phyloP scores from a whole-genome alignment of 53 echinoderm and acorn worm genomes.

The Paracentrotus lividus region DNA sequence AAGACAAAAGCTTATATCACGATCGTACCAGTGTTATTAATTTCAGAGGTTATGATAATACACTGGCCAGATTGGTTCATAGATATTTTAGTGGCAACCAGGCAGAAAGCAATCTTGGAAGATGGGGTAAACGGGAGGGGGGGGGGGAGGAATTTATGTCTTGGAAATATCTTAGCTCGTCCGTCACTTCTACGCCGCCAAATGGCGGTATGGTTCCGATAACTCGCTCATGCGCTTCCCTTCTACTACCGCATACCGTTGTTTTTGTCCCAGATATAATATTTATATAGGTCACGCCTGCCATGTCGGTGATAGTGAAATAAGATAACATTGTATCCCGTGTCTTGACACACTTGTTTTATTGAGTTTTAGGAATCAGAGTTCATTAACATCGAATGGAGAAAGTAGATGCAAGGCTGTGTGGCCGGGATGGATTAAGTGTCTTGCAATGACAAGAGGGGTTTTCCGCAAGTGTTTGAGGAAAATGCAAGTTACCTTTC shows the following conservation, averaged over 20 bases:
- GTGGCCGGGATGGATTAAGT: background rate
- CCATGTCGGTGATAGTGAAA: background rate
- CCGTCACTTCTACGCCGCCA: conserved; percentile 16
- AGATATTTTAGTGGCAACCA: background rate
- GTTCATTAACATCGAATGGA: background rate
- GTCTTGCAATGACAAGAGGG: too few relatives aligned
- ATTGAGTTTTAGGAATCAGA: background rate
- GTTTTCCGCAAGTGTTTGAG: too few relatives aligned
- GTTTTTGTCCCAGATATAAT: conserved; percentile 52
- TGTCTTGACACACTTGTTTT: conserved; percentile 8
- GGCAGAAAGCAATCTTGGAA: background rate
- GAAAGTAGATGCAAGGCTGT: background rate
- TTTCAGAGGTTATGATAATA: background rate
- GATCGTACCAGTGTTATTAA: background rate
- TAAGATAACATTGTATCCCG: conserved; percentile 1
- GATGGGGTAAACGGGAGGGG: background rate
- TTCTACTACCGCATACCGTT: background rate
- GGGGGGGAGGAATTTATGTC: background rate
- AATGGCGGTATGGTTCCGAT: conserved; percentile 22
- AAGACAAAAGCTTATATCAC: too few relatives aligned
- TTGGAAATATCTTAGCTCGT: background rate
- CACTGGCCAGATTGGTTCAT: background rate
- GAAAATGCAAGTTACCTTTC: too few relatives aligned
- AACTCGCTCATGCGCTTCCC: background rate
- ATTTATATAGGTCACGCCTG: conserved; percentile 43